A percentile compares a stretch with the other conserved stretches of the same genome.
Evolutionary conservation across 1,140 invertebrate genomes (phyloP).

Genomic region (Triops cancriformis): DNA sequence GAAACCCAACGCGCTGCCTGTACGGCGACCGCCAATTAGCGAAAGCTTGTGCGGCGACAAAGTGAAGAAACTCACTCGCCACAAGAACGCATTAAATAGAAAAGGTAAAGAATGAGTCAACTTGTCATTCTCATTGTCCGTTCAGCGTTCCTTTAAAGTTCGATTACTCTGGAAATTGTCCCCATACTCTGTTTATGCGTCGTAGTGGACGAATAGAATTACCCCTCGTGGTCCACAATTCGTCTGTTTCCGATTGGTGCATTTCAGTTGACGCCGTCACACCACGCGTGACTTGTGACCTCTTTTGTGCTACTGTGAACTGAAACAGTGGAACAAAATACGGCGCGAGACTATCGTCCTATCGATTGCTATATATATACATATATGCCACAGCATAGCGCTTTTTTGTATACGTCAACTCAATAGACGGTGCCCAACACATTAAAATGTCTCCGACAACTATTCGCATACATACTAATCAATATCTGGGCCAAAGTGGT

Average conservation of each 20-base stretch:
- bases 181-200: background rate
- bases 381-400: background rate
- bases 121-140: background rate
- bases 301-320: background rate
- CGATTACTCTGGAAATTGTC: background rate
- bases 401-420: background rate
- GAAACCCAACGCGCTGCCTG: background rate
- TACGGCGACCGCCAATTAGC: background rate
- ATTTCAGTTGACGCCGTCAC: background rate
- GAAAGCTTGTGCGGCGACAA: background rate
- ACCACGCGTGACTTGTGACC: background rate
- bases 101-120: background rate
- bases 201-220: background rate
- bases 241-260: background rate
- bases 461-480: background rate
- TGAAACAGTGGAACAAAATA: background rate
- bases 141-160: background rate
- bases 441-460: background rate
- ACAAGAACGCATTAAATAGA: background rate
- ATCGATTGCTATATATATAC: slow-evolving; percentile 1
- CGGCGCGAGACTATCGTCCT: background rate
- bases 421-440: background rate
- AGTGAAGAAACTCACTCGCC: background rate
- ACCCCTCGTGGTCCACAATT: background rate
- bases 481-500: background rate